Conservation (phyloP, 2,113 vertebrate genomes). For the Nibea albiflora region DNA sequence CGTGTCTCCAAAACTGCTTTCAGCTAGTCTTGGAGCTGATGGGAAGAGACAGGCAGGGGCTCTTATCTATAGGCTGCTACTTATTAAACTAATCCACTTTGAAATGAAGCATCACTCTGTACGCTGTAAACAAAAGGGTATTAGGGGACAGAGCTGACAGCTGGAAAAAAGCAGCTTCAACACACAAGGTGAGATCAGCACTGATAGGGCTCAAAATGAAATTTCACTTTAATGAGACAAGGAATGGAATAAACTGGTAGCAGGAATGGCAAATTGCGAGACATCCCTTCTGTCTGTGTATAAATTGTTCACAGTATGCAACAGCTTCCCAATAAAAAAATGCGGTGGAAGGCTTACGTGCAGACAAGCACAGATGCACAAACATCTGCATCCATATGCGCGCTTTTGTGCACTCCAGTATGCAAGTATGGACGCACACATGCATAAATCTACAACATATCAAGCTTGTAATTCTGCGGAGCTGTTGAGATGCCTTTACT, state of each 20-base stretch:
- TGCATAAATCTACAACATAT: constrained; percentile 28
- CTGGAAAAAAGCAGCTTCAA: constrained; percentile 39
- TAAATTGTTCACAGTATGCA: constrained; percentile 19
- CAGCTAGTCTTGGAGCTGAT: constrained; percentile 46
- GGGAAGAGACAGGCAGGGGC: constrained; percentile 34
- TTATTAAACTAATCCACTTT: constrained; percentile 75
- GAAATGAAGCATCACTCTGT: constrained; percentile 61
- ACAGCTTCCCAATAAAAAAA: constrained; percentile 21
- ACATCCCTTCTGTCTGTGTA: constrained; percentile 17
- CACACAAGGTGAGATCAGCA: constrained; percentile 53
- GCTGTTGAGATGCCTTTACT: constrained; percentile 35
- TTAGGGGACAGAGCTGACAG: constrained; percentile 67
- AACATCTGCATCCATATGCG: constrained; percentile 24
- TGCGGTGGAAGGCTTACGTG: not conserved
- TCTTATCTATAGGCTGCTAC: constrained; percentile 56
- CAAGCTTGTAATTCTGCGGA: constrained; percentile 12
- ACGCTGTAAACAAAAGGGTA: constrained; percentile 74
- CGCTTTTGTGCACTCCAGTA: constrained; percentile 12
- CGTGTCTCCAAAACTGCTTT: constrained; percentile 54
- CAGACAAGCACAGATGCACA: constrained; percentile 31
- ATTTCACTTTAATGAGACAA: constrained; percentile 56
- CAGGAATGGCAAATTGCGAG: constrained; percentile 15
- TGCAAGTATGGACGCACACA: not conserved
- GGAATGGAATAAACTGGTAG: constrained; percentile 42
- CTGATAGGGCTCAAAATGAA: constrained; percentile 58